Base-by-base conservation (phyloP, 2,113 vertebrate genomes). In the Ailurus styani region DNA sequence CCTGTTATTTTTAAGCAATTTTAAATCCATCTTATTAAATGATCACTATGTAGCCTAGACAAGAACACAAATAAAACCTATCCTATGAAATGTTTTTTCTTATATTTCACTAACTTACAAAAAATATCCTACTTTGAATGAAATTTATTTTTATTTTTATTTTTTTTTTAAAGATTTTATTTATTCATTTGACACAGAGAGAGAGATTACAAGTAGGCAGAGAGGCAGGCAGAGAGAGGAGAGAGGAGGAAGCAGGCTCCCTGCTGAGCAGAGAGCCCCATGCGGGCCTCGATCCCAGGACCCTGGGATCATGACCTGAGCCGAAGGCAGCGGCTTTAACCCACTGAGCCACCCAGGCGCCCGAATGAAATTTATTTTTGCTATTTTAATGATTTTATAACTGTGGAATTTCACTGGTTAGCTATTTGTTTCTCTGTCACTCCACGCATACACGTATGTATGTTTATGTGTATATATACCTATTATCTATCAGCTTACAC, bases 11-110 rank as follows among this genome's bases (percentile, higher is more conserved):
- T 50, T 54, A 88, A 92, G 18, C 31, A 94, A 96, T 75, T 97
- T 96, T 40, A 97, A 95, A 87, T 93, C 90, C 31, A 54, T 57
- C 21, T 95, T 96, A n/a, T 73, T 96, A 87, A 95, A 95, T 85
- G 37, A 97, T 84, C 40, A 84, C 6, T 93, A n/a, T 66, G 31
- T 64, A 91, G 17, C 29, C 4, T 73, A 79, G n/a, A 87, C 5
- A 87, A 92, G 55, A 96, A 70, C 45, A 93, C 79, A 93, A 52
- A 83, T 66, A 96, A 70, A 34, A 93, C 75, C 84, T 91, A 81
- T 66, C 40, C 83, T 64, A 52, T n/a, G 40, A 90, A 96, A 89
- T 95, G 18, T 90, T 93, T 93, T 83, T 90, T 79, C 72, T 75
- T 86, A 4, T 57, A 75, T 84, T 91, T 87, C 27, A 78, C 86